Conservation (phyloP, 92 coral and sea anemone genomes). For the Hydrozoanthus gracilis region DNA sequence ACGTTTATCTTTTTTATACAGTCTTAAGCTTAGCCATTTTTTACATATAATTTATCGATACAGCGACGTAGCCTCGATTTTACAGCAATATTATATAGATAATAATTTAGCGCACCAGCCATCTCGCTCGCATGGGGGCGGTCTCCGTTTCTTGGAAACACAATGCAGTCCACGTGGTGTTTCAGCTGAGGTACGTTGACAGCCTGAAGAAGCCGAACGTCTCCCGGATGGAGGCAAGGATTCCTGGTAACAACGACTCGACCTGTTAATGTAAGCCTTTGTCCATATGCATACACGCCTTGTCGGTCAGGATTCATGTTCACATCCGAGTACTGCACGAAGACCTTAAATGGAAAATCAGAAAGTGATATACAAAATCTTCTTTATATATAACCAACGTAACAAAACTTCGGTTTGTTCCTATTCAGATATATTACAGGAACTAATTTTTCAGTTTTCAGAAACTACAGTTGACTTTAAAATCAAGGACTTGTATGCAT, state of each 20-base stretch:
- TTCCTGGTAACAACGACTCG: constrained; percentile 91
- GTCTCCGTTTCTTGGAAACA: constrained; percentile 85
- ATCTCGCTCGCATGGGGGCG: constrained; percentile 98
- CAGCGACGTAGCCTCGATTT: background rate
- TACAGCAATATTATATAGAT: background rate
- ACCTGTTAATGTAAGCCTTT: constrained; percentile 63
- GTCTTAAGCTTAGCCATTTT: too few relatives aligned
- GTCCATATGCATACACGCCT: constrained; percentile 58
- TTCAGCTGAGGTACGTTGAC: constrained; percentile 74
- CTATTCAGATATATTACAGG: too few relatives aligned
- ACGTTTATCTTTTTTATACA: too few relatives aligned
- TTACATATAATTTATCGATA: too few relatives aligned
- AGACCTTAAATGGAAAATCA: constrained; percentile 59
- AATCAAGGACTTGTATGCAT: too few relatives aligned
- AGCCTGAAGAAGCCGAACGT: constrained; percentile 86
- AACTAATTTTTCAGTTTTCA: too few relatives aligned
- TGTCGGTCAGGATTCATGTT: constrained; percentile 76
- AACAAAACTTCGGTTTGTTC: too few relatives aligned
- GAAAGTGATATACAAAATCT: too few relatives aligned
- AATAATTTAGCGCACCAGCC: constrained; percentile 70
- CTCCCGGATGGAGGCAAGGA: constrained; percentile 99
- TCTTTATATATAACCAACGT: too few relatives aligned
- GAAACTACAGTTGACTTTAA: too few relatives aligned
- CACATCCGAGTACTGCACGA: constrained; percentile 83
- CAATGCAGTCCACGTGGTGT: constrained; percentile 94